Base-by-base conservation (phyloP, 2,113 vertebrate species). In the Myxocyprinus asiaticus region DNA sequence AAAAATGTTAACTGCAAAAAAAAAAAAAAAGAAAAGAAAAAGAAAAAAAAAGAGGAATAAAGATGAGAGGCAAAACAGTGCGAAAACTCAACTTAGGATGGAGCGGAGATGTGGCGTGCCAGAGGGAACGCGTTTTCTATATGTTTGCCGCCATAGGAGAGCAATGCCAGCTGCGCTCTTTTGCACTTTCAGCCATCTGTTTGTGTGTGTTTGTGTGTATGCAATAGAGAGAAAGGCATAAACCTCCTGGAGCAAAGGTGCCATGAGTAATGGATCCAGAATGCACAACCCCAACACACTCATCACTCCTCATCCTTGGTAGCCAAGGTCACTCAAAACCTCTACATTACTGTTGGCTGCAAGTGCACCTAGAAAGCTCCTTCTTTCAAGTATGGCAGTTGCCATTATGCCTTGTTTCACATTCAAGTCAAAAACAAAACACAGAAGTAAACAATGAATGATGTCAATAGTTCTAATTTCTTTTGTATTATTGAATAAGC, bases 31-130 rank as follows among this genome's bases (percentile, higher is more conserved):
- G n/a, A n/a, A n/a, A n/a, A n/a, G n/a, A n/a, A n/a, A n/a, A n/a
- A n/a, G n/a, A n/a, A n/a, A n/a, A n/a, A n/a, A n/a, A n/a, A n/a
- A n/a, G n/a, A 82, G 76, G 75, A 86, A 85, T 82, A 78, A 86
- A 84, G 81, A 86, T 81, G 81, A 84, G 71, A 82, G 68, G 75
- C 71, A 67, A 84, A 81, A 79, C 64, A 3, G 22, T 67, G 78
- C 33, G 72, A 80, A 84, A 79, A 80, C 71, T 59, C 22, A 33
- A 33, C 22, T 33, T 67, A 33, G 78, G 61, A 63, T 17, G 51
- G 63, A n/a, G 63, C 51, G 44, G 66, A 67, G 67, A 64, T 53
- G 61, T 58, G 42, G 71, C 42, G 69, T 73, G 66, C 33, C 17
- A n/a, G 47, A 8, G 65, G 15, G 10, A 42, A 62, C 17, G 44